A percentile compares a stretch with the other conserved stretches of the same genome.
Evolutionary conservation across 1,140 invertebrate genomes (phyloP).

Genomic region (Drosophila cardini): DNA sequence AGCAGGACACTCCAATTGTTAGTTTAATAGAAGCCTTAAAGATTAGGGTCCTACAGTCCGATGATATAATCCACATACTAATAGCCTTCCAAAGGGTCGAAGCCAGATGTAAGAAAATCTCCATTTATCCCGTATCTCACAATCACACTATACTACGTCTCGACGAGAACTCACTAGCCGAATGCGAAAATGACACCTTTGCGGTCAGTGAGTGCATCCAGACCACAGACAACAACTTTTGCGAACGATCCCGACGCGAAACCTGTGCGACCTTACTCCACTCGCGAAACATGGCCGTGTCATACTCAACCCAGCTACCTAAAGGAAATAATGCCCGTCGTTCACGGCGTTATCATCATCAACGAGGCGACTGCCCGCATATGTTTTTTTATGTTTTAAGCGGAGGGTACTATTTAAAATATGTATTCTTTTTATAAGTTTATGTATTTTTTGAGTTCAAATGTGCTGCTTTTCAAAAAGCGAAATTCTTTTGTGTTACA

Average conservation of each 20-base stretch:
- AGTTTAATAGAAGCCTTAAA: slow-evolving; percentile 1
- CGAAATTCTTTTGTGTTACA: too few species aligned
- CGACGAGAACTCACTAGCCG: too few species aligned
- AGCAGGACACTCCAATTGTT: slow-evolving; percentile 5
- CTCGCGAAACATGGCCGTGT: slow-evolving; percentile 29
- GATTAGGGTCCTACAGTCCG: too few species aligned
- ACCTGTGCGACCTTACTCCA: slow-evolving; percentile 40
- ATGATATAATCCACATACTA: too few species aligned
- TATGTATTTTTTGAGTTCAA: too few species aligned
- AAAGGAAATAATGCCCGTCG: slow-evolving; percentile 13
- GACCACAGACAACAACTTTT: not conserved
- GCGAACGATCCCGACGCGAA: slow-evolving; percentile 13
- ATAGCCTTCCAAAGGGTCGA: too few species aligned
- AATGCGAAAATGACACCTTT: too few species aligned
- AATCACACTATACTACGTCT: not conserved
- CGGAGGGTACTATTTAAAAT: too few species aligned
- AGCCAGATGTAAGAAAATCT: not conserved
- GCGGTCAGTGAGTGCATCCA: too few species aligned
- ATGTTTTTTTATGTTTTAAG: too few species aligned
- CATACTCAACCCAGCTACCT: slow-evolving; percentile 36
- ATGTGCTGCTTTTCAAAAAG: too few species aligned
- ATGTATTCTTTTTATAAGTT: too few species aligned
- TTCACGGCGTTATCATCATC: slow-evolving; percentile 37
- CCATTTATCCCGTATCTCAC: slow-evolving; percentile 1
- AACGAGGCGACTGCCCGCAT: slow-evolving; percentile 31